Evolutionary conservation across 92 coral and sea anemone species (phyloP).

Genomic region (Micromussa lordhowensis): DNA sequence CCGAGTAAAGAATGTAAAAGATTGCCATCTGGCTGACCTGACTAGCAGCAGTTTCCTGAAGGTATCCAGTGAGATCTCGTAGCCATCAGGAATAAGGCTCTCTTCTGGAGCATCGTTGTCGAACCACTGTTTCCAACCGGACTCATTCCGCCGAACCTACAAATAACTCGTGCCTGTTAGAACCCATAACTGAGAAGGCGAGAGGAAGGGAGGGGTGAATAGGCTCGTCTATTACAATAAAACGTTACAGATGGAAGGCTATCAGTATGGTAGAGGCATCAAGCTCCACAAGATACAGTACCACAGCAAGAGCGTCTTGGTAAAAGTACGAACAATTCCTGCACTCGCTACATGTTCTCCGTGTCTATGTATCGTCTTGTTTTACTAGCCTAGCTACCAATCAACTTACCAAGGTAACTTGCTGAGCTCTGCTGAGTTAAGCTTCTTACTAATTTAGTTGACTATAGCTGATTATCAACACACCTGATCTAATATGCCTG

Average conservation of each 20-base stretch:
- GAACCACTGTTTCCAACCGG: constrained; percentile 90
- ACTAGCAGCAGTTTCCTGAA: constrained; percentile 85
- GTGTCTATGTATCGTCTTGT: too few relatives aligned
- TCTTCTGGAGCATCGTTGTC: constrained; percentile 95
- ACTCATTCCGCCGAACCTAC: constrained; percentile 87
- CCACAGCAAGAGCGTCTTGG: too few relatives aligned
- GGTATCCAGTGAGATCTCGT: constrained; percentile 86
- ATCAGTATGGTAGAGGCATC: background rate
- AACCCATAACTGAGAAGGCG: background rate
- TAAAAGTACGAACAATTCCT: background rate
- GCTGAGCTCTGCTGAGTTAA: background rate
- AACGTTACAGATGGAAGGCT: too few relatives aligned
- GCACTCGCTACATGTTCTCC: background rate
- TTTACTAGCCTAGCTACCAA: too few relatives aligned
- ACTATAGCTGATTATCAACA: background rate
- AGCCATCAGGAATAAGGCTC: constrained; percentile 84
- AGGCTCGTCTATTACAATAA: background rate
- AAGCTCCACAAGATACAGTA: background rate
- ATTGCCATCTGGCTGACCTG: constrained; percentile 53
- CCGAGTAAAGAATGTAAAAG: background rate
- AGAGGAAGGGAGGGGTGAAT: background rate
- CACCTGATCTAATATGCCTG: constrained; percentile 96
- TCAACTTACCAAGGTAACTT: background rate
- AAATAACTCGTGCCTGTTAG: background rate
- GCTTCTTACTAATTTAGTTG: background rate